Percentiles rank a stretch among this genome's conserved stretches.
phyloP scores from a whole-genome alignment of 2,113 vertebrate species.

The Bothrops jararaca region DNA sequence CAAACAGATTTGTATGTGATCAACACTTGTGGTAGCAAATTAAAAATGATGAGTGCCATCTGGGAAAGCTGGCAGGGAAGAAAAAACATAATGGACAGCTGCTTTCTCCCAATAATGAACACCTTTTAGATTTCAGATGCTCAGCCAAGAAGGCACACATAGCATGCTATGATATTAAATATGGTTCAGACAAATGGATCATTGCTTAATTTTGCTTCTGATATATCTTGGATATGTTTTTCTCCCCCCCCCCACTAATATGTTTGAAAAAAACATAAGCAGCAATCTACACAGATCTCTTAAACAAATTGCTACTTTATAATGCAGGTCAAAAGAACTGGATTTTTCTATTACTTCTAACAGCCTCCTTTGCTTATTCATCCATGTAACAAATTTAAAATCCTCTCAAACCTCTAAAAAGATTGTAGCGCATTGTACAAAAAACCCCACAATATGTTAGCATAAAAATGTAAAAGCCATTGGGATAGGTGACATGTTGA shows the following conservation, averaged over 20 bases:
- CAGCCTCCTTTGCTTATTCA: neutral
- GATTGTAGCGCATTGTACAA: neutral
- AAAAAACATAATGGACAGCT: neutral
- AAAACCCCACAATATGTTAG: neutral
- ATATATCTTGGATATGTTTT: neutral
- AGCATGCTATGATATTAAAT: neutral
- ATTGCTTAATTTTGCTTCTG: neutral
- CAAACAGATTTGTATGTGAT: neutral
- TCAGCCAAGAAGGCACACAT: neutral
- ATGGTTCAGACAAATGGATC: neutral
- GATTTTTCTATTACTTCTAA: neutral
- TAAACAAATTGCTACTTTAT: neutral
- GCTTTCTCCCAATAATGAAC: neutral
- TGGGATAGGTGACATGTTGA: neutral
- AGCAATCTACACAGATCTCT: neutral
- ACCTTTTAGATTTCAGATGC: neutral
- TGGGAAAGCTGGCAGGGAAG: conserved; percentile 7
- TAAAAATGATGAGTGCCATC: conserved; percentile 14
- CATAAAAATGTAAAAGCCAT: neutral
- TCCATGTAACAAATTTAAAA: neutral
- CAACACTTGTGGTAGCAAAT: neutral
- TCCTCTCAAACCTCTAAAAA: neutral
- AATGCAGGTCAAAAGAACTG: neutral
- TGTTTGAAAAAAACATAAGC: neutral
- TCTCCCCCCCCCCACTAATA: neutral